Base-by-base conservation (phyloP, 2,797 vertebrate genomes). In the Spinibarbus caldwelli region DNA sequence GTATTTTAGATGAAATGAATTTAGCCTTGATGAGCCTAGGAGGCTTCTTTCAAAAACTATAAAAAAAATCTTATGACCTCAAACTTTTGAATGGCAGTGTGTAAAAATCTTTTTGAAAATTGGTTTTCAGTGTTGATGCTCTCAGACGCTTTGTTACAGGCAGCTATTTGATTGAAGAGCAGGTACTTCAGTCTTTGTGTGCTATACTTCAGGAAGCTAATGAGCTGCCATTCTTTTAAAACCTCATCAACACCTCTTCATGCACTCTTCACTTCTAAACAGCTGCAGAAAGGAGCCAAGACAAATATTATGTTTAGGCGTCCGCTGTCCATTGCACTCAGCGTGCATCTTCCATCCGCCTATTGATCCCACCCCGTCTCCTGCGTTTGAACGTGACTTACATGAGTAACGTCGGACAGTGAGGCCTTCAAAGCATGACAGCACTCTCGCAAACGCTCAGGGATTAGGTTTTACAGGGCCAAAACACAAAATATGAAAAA, bases 401-500 rank as follows among this genome's bases (percentile, higher is more conserved):
- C 80, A 86, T 80, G 47, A 26, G 41, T 19, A 80, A 45, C 36
- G 34, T 36, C 15, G n/a, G 54, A 79, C 47, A 23, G 31, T 19
- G 76, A 80, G 75, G 73, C 73, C 62, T 88, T 85, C 17, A 80
- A 85, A 87, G 67, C 81, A 68, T 87, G 78, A 66, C 71, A 89
- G 64, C 66, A 54, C 45, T 86, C 80, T 77, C 54, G 15, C 47
- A 73, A 79, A 79, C 41, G 36, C 64, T 29, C 71, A 19, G 31
- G 41, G 79, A 89, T 88, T 87, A 88, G 52, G 45, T 59, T 64
- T 67, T 54, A 75, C 62, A 49, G 36, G 47, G 59, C 67, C 78
- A 84, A 87, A 84, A 90, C 82, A 88, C 31, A 83, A 84, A 81
- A 87, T 83, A 73, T 72, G 78, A 75, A 86, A 88, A 85, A 82